A percentile compares a stretch with the other conserved stretches of the same genome.
These are phyloP conservation scores for Hemibagrus guttatus DNA, from an alignment of 2,797 vertebrate species.

Conservation along the genomic window DNA sequence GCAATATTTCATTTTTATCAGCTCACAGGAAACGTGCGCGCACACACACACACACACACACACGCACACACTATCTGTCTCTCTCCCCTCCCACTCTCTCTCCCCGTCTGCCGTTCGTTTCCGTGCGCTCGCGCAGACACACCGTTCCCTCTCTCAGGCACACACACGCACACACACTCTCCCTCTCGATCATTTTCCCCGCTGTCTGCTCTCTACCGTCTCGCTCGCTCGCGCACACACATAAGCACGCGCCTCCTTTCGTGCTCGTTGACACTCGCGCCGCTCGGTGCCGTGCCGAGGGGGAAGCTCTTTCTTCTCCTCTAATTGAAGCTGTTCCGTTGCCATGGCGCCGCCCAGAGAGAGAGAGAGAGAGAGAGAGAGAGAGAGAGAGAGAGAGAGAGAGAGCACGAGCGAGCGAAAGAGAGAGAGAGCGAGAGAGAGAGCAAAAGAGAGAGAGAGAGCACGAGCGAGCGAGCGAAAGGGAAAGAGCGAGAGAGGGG, in stretches of 20 bases:
- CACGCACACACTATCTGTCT: constrained; percentile 37
- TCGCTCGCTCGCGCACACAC: constrained; percentile 48
- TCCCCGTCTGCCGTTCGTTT: constrained; percentile 48
- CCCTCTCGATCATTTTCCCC: constrained; percentile 54
- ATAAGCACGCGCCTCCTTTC: constrained; percentile 46
- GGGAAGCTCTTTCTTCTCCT: constrained; percentile 65
- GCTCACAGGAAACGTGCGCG: constrained; percentile 45
- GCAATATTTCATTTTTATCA: constrained; percentile 62
- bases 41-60: background rate
- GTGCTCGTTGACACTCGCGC: constrained; percentile 59
- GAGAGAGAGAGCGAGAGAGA: constrained; percentile 18
- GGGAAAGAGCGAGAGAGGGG: constrained; percentile 50
- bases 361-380: constrained; percentile 39
- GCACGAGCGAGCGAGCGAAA: no score
- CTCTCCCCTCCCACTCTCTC: background rate
- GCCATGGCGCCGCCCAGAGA: constrained; percentile 64
- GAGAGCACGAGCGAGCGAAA: no score
- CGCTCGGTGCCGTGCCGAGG: constrained; percentile 59
- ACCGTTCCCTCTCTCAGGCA: constrained; percentile 30
- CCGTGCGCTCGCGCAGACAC: constrained; percentile 47
- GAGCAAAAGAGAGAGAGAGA: constrained; percentile 22
- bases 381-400: constrained; percentile 8
- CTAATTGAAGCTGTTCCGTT: constrained; percentile 66
- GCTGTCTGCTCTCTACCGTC: constrained; percentile 50
- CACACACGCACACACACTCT: constrained; percentile 45